Evolutionary conservation across 2,797 vertebrate genomes (phyloP), one percentile per base, ranked within the genome.

Genomic region (Scleropages formosus): DNA sequence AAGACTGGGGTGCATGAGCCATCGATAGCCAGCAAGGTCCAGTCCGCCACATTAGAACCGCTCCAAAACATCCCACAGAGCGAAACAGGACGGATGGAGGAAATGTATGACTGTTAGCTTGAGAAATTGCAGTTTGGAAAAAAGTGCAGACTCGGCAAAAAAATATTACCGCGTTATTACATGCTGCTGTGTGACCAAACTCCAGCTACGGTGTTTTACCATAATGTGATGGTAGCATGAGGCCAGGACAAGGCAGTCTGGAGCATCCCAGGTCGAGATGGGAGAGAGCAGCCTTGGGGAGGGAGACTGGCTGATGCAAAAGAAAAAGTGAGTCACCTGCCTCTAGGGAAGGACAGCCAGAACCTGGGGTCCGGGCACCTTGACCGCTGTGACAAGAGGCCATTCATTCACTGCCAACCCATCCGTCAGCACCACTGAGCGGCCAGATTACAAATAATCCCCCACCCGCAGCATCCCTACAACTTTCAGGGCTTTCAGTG

Each of bases 291-390:
- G 53, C 68, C 13, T 18, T 70, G 1, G 11, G 15, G 24, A 26
- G 22, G 16, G 6, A 39, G 6, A 39, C 31, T 39, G 31, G 39
- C 13, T 18, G 67, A 18, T 4, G 49, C 13, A 46, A 49, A 27
- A 70, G 68, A 12, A 51, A 16, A 46, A 49, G 49, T 8, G 49
- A 22, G 31, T 39, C 68, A 56, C 49, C 1, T 39, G 27, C 27
- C 26, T 20, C 31, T 31, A 39, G 13, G 47, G 49, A 18, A 53
- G 20, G 68, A 70, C 15, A 70, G 24, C 68, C 47, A 31, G 70
- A 49, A 70, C 68, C 68, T 8, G 4, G 68, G 47, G 68, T 68
- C 68, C 16, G 12, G 68, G 68, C 68, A 47, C 13, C 56, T 22
- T 56, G 22, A 51, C 15, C 15, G 15, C 20, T 49, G 11, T 31